Evolutionary conservation across 2,113 vertebrate genomes (phyloP), one percentile per base, ranked within the genome.

Genomic region (Lamprologus speciosus): DNA sequence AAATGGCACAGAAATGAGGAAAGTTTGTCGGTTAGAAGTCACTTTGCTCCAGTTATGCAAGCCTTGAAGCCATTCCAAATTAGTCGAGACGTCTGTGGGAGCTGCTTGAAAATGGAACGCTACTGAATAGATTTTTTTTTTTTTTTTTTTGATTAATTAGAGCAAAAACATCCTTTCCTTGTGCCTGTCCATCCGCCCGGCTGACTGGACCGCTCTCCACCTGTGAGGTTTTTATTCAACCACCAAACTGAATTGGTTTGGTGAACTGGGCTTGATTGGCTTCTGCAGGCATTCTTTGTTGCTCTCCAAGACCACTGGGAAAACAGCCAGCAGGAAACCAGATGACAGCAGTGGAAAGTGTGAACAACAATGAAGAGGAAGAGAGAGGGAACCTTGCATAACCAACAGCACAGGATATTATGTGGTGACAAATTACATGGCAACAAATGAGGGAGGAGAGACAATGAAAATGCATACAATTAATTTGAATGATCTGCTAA

Each of bases 301-400:
- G 55, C 57, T 73, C 54, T 91, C 80, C 73, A 89, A 91, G 85
- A 85, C 82, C 83, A 63, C 40, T 33, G 5, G 63, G 63, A 92
- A 93, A 91, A 94, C 92, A 85, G 83, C 65, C 80, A 75, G 87
- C 85, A 88, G 88, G 90, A 92, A 94, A 88, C 83, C 85, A 84
- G 82, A 83, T 51, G 17, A 55, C 65, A 23, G 65, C 58, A 23
- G 57, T 68, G 87, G 53, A 88, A 90, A 79, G 82, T 70, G 31
- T 4, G 58, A 68, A n/a, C 55, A 26, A 68, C 57, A 75, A 28
- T 55, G 54, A 63, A 83, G 57, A 81, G 50, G 37, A 33, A 79
- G 50, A 51, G 42, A 53, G 45, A 23, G 35, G 50, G 58, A 51
- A 40, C 21, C 35, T 93, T 92, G 80, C 85, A 73, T 92, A 93